Evolutionary conservation across 2,797 vertebrate species (phyloP).

Genomic region (Pipistrellus pipistrellus): DNA sequence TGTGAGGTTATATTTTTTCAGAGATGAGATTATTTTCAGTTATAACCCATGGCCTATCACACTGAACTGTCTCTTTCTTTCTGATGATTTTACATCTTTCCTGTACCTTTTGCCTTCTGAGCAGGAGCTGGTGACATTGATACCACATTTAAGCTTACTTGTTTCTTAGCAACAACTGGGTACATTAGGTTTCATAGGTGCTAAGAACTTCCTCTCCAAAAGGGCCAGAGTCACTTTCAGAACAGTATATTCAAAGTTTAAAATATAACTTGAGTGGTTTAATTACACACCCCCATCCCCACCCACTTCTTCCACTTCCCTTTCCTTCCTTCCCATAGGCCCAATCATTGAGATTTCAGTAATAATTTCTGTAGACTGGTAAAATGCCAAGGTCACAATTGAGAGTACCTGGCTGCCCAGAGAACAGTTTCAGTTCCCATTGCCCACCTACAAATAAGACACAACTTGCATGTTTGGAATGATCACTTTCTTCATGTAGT

Average conservation of each 20-base stretch:
- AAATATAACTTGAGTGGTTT: constrained; percentile 46
- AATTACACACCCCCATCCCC: neutral
- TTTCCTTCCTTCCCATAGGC: neutral
- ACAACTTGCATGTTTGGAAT: neutral
- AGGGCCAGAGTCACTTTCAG: constrained; percentile 34
- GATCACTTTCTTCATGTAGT: constrained; percentile 54
- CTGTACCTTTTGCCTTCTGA: constrained; percentile 44
- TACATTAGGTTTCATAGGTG: constrained; percentile 59
- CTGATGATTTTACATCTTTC: constrained; percentile 53
- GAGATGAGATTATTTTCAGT: constrained; percentile 30
- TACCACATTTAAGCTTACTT: constrained; percentile 6
- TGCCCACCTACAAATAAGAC: constrained; percentile 37
- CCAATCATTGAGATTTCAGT: constrained; percentile 7
- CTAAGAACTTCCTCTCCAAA: constrained; percentile 50
- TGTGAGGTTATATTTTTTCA: constrained; percentile 28
- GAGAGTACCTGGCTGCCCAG: constrained; percentile 33
- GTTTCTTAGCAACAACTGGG: constrained; percentile 52
- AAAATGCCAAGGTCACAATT: constrained; percentile 45
- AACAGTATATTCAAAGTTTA: constrained; percentile 58
- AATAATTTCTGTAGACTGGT: constrained; percentile 42
- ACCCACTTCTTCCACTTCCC: neutral
- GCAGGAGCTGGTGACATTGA: constrained; percentile 9
- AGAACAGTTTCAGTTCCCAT: constrained; percentile 48
- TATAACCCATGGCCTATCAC: neutral
- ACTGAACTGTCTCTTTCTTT: neutral